These are phyloP conservation scores for Prosapia bicincta DNA, from an alignment of 2,888 invertebrate genomes.

Conservation along the genomic window DNA sequence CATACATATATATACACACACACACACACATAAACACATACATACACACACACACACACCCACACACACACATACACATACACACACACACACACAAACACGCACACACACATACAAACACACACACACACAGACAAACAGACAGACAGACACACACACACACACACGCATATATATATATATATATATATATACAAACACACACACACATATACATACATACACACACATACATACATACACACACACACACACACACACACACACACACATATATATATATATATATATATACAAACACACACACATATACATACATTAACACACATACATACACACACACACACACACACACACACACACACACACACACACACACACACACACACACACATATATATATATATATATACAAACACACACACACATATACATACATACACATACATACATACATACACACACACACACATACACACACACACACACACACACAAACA, in stretches of 20 bases:
- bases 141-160: not conserved
- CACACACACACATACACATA: not conserved
- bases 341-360: not conserved
- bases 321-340: not conserved
- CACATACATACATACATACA: not conserved
- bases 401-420: not conserved
- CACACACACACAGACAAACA: not conserved
- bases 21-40: not conserved
- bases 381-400: not conserved
- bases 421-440: not conserved
- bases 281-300: not conserved
- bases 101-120: not conserved
- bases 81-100: not conserved
- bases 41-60: not conserved
- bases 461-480: not conserved
- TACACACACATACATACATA: not conserved
- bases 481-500: not conserved
- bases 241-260: not conserved
- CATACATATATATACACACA: not conserved
- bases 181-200: not conserved
- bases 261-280: not conserved
- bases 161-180: not conserved
- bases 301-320: not conserved
- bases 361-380: not conserved
- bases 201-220: not conserved